Evolutionary conservation across 2,888 invertebrate genomes (phyloP), one percentile per base, ranked within the genome.

Genomic region (Gibbula magus): DNA sequence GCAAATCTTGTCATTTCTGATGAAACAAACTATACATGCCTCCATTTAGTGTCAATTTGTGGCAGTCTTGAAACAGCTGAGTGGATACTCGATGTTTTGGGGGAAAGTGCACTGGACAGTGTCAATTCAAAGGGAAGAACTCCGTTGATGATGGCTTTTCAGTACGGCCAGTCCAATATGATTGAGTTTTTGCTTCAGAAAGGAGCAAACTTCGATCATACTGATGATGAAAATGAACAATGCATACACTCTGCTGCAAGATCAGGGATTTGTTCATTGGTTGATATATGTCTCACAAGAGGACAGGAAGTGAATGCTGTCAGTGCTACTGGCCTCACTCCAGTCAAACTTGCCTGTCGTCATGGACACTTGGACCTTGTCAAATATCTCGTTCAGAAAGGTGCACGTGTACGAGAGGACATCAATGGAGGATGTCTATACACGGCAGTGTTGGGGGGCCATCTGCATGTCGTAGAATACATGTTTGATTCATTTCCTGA

Each of bases 121-220:
- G 18, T 20, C n/a, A 75, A 75, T 18, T 13, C 53, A 10, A 75
- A 25, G 32, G 54, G 54, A 7, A 22, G 75, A 35, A 75, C 75
- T n/a, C 53, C 75, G 16, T 75, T 75, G 54, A 53, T 75, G 53
- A 35, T 29, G 29, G 75, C 75, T 51, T 45, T 39, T 2, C 45
- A 20, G 16, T 16, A 51, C 25, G 74, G 74, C 18, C 74, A 74
- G 20, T 20, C 52, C 25, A 25, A 52, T 25, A 52, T 51, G 25
- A 51, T 51, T 22, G 10, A 51, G 13, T 51, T 51, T 16, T 51
- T 74, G 20, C 39, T 74, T 74, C 16, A 20, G 20, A n/a, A 74
- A 7, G 74, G 74, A 51, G 8, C 74, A n/a, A 51, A 74, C 22
- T 22, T 51, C 13, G 20, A n/a, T 2, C 51, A 51, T 10, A 25